phyloP scores from a whole-genome alignment of 2,797 vertebrate genomes.

The Tenualosa thibaudeaui region DNA sequence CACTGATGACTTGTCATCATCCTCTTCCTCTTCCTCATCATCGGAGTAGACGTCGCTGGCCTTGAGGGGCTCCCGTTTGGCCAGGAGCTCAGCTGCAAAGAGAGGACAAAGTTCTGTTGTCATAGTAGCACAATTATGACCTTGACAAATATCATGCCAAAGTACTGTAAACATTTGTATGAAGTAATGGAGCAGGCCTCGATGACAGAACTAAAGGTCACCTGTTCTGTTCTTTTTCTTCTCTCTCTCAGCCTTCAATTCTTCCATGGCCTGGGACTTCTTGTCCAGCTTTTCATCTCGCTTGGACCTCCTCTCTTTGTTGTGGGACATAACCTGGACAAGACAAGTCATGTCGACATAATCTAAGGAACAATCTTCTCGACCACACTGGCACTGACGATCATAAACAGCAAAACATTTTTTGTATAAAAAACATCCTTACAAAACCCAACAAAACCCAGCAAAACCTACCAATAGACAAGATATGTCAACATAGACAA shows the following conservation, averaged over 20 bases:
- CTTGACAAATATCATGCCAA: no score
- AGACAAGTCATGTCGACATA: not conserved
- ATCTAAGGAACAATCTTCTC: not conserved
- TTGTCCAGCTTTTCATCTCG: conserved; percentile 97
- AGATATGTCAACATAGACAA: no score
- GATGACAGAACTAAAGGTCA: conserved; percentile 49
- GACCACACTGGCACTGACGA: not conserved
- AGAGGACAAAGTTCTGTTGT: not conserved
- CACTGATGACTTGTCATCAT: conserved; percentile 97
- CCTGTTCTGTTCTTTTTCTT: conserved; percentile 99
- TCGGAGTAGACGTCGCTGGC: conserved; percentile 98
- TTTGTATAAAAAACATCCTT: not conserved
- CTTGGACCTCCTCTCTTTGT: conserved; percentile 95
- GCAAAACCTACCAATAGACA: not conserved
- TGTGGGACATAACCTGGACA: conserved; percentile 93
- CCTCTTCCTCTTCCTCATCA: conserved; percentile 98
- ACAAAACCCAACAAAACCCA: no score
- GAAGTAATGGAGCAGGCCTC: no score
- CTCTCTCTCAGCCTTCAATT: conserved; percentile 94
- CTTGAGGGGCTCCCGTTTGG: conserved; percentile 95
- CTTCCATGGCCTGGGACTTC: conserved; percentile 99
- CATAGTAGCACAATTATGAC: no score
- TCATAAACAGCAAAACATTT: not conserved
- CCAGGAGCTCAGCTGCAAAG: conserved; percentile 88
- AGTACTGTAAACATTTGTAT: no score